Conservation (phyloP, 2,113 vertebrate genomes). For the Sturnira hondurensis region DNA sequence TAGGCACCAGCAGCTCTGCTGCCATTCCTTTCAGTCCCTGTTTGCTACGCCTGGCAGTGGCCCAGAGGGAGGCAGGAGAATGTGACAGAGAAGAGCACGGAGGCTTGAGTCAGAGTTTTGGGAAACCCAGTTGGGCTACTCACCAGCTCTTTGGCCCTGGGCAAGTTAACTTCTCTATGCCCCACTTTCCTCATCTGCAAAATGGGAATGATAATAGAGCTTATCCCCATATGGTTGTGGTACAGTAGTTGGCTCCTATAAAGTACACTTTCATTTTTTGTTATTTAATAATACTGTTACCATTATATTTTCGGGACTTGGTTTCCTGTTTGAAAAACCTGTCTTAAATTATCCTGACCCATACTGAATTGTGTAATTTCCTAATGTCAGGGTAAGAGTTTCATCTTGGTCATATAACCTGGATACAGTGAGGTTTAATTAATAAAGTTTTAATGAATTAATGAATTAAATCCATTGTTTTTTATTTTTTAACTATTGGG, state of each 20-base stretch:
- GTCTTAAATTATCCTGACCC: background rate
- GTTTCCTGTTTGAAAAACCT: constrained; percentile 19
- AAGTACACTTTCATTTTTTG: background rate
- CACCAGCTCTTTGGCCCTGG: background rate
- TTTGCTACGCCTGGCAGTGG: background rate
- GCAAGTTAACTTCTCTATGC: background rate
- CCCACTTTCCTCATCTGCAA: background rate
- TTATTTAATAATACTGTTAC: background rate
- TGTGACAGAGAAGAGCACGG: background rate
- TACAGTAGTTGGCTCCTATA: background rate
- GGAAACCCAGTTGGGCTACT: background rate
- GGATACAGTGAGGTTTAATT: background rate
- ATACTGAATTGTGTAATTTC: background rate
- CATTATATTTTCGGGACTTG: background rate
- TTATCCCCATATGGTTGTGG: background rate
- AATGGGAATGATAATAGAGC: background rate
- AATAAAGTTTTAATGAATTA: background rate
- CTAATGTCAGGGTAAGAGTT: background rate
- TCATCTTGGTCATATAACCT: background rate
- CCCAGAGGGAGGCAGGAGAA: background rate
- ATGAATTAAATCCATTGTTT: background rate
- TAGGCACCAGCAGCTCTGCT: constrained; percentile 4
- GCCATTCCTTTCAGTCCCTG: background rate
- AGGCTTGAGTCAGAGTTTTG: background rate
- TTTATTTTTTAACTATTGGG: no score